phyloP scores from a whole-genome alignment of 1,140 invertebrate species.

The Homarus americanus region DNA sequence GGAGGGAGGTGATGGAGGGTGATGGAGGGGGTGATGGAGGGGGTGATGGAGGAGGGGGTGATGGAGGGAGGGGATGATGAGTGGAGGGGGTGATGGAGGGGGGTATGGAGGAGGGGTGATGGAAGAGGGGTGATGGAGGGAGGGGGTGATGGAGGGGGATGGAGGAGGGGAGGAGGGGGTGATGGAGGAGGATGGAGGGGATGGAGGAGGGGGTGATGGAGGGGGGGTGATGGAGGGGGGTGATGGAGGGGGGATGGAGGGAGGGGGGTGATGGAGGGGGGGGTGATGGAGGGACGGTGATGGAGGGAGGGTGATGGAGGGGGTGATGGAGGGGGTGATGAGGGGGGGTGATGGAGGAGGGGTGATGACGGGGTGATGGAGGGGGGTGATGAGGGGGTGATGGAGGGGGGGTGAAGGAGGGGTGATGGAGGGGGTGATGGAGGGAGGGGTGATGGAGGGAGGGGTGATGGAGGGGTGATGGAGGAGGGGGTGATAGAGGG shows the following conservation, averaged over 20 bases:
- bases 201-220: too few relatives aligned
- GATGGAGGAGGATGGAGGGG: too few relatives aligned
- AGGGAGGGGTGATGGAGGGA: neutral
- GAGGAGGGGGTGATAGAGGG: neutral
- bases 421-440: neutral
- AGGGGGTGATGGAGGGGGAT: too few relatives aligned
- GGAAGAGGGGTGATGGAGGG: too few relatives aligned
- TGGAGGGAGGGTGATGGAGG: neutral
- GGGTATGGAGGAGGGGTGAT: too few relatives aligned
- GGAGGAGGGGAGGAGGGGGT: too few relatives aligned
- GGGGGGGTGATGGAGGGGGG: too few relatives aligned
- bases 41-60: too few relatives aligned
- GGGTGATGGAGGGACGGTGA: neutral
- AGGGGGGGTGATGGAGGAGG: neutral
- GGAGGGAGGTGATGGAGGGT: too few relatives aligned
- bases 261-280: neutral
- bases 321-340: neutral
- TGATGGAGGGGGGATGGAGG: neutral
- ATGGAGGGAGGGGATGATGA: too few relatives aligned
- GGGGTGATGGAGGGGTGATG: neutral
- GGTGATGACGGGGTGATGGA: neutral
- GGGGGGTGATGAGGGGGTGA: neutral
- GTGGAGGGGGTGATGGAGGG: too few relatives aligned
- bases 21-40: too few relatives aligned
- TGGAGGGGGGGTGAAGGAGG: neutral